Conservation (phyloP, 2,113 vertebrate genomes). For the Rutilus rutilus region DNA sequence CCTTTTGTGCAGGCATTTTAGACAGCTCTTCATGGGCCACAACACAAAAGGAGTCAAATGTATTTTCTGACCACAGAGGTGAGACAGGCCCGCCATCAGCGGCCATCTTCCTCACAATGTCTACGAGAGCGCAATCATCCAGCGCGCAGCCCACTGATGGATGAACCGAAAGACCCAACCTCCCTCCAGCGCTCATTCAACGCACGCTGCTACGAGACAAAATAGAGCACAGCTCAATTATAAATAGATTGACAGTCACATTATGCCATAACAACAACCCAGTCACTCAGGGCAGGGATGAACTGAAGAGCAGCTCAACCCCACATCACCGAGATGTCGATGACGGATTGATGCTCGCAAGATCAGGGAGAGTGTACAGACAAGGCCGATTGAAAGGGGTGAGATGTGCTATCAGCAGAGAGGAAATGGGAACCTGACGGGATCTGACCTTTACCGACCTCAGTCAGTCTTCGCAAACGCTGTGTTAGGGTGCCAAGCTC, state of each 20-base stretch:
- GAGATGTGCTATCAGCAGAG: conserved; percentile 1
- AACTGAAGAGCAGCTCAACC: conserved; percentile 28
- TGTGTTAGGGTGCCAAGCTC: conserved; percentile 6
- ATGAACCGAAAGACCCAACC: conserved; percentile 40
- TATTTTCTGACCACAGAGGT: conserved; percentile 58
- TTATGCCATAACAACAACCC: conserved; percentile 47
- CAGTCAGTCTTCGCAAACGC: background rate
- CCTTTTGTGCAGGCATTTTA: conserved; percentile 55
- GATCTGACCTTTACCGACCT: conserved; percentile 22
- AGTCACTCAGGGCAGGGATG: conserved; percentile 44
- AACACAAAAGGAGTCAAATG: conserved; percentile 61
- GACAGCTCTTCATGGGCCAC: conserved; percentile 53
- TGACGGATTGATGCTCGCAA: conserved; percentile 21
- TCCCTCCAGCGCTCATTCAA: conserved; percentile 45
- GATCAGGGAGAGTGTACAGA: conserved; percentile 1
- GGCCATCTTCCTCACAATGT: conserved; percentile 53
- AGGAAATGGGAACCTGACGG: conserved; percentile 32
- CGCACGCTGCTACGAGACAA: conserved; percentile 50
- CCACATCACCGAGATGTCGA: conserved; percentile 8
- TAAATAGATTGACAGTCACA: conserved; percentile 58
- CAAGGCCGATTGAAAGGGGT: background rate
- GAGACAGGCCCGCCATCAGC: conserved; percentile 51
- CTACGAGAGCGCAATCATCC: conserved; percentile 50
- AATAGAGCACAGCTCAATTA: conserved; percentile 60
- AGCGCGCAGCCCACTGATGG: conserved; percentile 35